These are phyloP conservation scores for Naja naja DNA, from an alignment of 2,113 vertebrate species.

Conservation along the genomic window DNA sequence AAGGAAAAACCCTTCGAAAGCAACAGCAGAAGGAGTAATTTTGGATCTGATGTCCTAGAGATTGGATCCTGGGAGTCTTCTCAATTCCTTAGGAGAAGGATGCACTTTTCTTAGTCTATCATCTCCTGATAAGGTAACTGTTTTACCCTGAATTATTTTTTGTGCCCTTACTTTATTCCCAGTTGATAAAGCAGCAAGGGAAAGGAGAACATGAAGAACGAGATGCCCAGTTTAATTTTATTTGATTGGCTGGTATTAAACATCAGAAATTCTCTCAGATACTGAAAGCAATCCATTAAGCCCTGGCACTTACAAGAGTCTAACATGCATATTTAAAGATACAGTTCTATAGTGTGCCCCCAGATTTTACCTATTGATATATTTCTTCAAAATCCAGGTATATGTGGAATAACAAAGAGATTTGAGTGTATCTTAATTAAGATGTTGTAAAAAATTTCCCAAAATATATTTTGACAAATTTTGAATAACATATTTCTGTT, in stretches of 20 bases:
- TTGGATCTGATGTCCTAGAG: neutral
- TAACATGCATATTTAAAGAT: neutral
- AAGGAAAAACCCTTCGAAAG: neutral
- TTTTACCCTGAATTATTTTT: neutral
- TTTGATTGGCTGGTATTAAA: neutral
- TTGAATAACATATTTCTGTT: neutral
- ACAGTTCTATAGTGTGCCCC: neutral
- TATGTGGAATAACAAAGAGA: neutral
- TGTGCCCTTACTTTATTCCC: neutral
- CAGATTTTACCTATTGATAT: neutral
- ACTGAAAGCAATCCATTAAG: neutral
- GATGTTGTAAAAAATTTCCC: neutral
- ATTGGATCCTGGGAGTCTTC: neutral
- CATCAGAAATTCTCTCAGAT: neutral
- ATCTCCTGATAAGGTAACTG: neutral
- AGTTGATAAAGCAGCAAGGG: neutral
- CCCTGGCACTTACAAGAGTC: neutral
- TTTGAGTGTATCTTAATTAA: neutral
- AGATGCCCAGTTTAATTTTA: neutral
- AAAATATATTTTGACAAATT: neutral
- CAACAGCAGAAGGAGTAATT: neutral
- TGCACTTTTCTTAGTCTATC: neutral
- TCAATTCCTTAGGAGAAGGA: neutral
- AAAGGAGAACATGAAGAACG: neutral
- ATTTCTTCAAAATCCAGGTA: neutral